Percentiles rank a stretch among this genome's conserved stretches.
Conservation (phyloP, 2,888 invertebrate species). For the Hydrotaea diabolus region DNA sequence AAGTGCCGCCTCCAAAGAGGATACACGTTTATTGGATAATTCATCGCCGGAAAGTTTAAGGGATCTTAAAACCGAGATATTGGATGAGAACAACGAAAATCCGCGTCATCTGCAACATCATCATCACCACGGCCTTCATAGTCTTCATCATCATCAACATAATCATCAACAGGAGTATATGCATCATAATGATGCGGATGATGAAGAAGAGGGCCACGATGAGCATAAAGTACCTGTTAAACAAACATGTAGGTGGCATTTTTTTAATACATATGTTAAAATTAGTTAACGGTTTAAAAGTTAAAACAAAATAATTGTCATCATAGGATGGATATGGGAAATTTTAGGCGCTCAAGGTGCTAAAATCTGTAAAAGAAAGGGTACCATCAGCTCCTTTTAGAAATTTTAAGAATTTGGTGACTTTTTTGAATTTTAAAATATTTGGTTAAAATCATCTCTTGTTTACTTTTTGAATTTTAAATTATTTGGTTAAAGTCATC, state of each 20-base stretch:
- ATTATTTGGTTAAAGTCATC: no score
- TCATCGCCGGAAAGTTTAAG: slow-evolving; percentile 51
- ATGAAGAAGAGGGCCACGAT: background rate
- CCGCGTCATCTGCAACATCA: slow-evolving; percentile 17
- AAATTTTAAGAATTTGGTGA: no score
- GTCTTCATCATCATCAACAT: slow-evolving; percentile 48
- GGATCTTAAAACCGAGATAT: slow-evolving; percentile 58
- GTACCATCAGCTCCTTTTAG: no score
- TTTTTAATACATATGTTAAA: background rate
- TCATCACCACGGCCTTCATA: no score
- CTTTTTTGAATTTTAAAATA: no score
- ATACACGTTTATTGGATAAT: slow-evolving; percentile 66
- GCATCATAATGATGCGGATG: slow-evolving; percentile 16
- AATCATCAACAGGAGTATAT: slow-evolving; percentile 42
- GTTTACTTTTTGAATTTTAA: no score
- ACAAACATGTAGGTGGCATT: slow-evolving; percentile 56
- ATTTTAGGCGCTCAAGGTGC: no score
- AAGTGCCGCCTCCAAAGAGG: slow-evolving; percentile 65
- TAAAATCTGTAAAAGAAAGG: no score
- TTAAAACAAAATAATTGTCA: background rate
- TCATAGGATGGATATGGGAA: background rate
- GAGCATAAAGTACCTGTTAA: slow-evolving; percentile 39
- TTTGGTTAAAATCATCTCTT: no score
- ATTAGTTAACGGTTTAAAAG: background rate
- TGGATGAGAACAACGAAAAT: slow-evolving; percentile 33